A percentile compares a stretch with the other conserved stretches of the same genome.
phyloP scores from a whole-genome alignment of 1,140 invertebrate species.

The Vollenhovia emeryi region DNA sequence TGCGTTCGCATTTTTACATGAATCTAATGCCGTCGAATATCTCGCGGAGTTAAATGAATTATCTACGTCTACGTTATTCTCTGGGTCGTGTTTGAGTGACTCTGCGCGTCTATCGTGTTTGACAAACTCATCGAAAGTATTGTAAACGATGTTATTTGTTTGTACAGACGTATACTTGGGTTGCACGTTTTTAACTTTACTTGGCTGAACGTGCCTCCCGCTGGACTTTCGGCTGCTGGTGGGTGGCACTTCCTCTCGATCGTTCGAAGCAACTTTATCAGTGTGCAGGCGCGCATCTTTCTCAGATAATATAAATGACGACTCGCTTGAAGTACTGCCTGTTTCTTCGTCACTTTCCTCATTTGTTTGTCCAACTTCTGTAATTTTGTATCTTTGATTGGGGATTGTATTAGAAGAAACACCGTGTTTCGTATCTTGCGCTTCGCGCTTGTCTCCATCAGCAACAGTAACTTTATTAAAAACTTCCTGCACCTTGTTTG shows the following conservation, averaged over 20 bases:
- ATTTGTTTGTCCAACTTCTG: background rate
- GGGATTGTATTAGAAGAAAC: background rate
- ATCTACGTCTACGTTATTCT: background rate
- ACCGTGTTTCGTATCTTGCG: constrained; percentile 42
- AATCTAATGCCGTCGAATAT: background rate
- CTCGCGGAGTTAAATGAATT: background rate
- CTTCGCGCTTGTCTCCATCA: constrained; percentile 24
- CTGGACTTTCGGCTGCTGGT: background rate
- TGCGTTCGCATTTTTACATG: background rate
- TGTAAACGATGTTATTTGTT: constrained; percentile 13
- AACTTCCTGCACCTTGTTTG: background rate
- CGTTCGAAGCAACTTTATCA: background rate
- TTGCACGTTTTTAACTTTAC: constrained; percentile 25
- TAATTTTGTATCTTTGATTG: background rate
- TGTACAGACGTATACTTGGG: background rate
- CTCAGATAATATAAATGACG: background rate
- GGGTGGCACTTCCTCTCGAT: background rate
- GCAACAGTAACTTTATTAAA: constrained; percentile 26
- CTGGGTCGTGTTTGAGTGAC: background rate
- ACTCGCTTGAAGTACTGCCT: background rate
- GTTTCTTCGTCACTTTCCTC: background rate
- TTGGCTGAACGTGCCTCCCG: constrained; percentile 16
- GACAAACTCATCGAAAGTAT: background rate
- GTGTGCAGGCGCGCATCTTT: background rate
- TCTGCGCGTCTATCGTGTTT: background rate